Evolutionary conservation across 1,140 invertebrate species (phyloP), one percentile per base, ranked within the genome.

Genomic region (Monochamus saltuarius): DNA sequence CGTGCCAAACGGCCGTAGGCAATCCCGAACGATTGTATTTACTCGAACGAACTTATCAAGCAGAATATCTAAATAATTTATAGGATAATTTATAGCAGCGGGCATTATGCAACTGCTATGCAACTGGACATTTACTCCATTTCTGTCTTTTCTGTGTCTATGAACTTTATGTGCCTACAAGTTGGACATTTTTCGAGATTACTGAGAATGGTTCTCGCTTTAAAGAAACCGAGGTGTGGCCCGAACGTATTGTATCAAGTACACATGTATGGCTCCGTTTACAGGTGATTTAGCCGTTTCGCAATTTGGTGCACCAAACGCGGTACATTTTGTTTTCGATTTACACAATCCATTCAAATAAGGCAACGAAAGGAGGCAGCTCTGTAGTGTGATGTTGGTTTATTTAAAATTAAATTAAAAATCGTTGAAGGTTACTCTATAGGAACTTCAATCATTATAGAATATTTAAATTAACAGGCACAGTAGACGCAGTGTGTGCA

Each of bases 71-170:
- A 34, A 51, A 51, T 51, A 51, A 16, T 37, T 38, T 14, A 51
- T 14, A 16, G 2, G 34, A 34, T 51, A 51, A 51, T 51, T 51
- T 9, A 51, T 51, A 16, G 49, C 49, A 51, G 16, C 22, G 14
- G 37, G 49, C 7, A 36, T 51, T 51, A 51, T 36, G 49, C 14
- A 51, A 51, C 49, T 13, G 37, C 34, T 7, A 51, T 37, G n/a
- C 22, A 29, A 51, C 49, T 14, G 49, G 35, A 51, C 49, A 37
- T 51, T 51, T 51, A 38, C 35, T 51, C 49, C 49, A 37, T 51
- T 51, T 51, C 49, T 51, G 49, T 51, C 14, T 37, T 51, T 51
- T 51, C 49, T 51, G 49, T 51, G 35, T 51, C 49, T 51, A 51
- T 37, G 11, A 35, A 51, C 17, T 51, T 38, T n/a, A 51, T 16